Evolutionary conservation across 2,113 vertebrate species (phyloP), one percentile per base, ranked within the genome.

Genomic region (Triplophysa dalaica): DNA sequence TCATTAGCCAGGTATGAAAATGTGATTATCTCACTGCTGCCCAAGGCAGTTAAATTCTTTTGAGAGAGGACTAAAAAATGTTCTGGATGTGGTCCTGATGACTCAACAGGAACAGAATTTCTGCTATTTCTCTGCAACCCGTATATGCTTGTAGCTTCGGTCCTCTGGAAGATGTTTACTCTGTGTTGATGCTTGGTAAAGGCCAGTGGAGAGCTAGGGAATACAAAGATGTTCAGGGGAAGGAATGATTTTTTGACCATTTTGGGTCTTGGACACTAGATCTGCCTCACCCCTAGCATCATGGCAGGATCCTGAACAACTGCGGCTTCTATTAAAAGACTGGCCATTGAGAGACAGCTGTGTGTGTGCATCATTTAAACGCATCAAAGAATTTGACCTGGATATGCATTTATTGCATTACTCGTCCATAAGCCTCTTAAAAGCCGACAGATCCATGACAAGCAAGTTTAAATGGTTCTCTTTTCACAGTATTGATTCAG

Each of bases 241-340:
- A 26, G 70, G 73, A 66, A 56, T 62, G 29, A 66, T 58, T n/a
- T n/a, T n/a, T n/a, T n/a, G n/a, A n/a, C 43, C 75, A 68, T 75
- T 83, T 83, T 41, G 77, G 33, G 41, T 74, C 26, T 62, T 62
- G 21, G 60, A 52, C 74, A 76, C 62, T 33, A 65, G 54, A 78
- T 24, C 50, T 77, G 21, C 74, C 26, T 83, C 61, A 81, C 56
- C 74, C 69, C 26, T 19, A 76, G 22, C 50, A 67, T 19, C 29
- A 64, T 81, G 62, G 70, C 66, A 78, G 58, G 33, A 61, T 75
- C 58, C 66, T 26, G 21, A 78, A 60, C 80, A 80, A 78, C 72
- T 86, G 83, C 60, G 67, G 45, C 22, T 76, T 78, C 80, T 79
- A 88, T 82, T 84, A 74, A 87, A 86, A 87, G 80, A 83, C 21